Conservation (phyloP, 2,888 invertebrate genomes). For the Morpho helenor region DNA sequence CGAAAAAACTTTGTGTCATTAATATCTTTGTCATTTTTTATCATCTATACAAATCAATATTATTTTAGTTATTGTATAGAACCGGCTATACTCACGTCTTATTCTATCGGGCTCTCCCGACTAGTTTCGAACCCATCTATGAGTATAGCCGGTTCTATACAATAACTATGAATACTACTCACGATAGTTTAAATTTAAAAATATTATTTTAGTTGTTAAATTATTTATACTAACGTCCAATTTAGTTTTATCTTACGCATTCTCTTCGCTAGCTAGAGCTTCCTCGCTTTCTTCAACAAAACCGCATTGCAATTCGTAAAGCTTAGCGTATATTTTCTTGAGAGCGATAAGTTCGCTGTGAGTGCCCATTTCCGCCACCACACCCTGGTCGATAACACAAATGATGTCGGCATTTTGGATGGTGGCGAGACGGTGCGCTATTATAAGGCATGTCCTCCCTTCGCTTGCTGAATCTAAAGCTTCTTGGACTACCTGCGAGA, state of each 20-base stretch:
- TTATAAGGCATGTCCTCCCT: constrained; percentile 90
- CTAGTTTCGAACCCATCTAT: too few species aligned
- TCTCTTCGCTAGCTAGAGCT: constrained; percentile 21
- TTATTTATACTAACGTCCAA: too few species aligned
- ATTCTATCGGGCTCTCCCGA: too few species aligned
- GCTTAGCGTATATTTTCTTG: constrained; percentile 82
- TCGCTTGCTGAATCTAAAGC: constrained; percentile 89
- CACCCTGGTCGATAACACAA: constrained; percentile 88
- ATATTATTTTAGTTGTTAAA: too few species aligned
- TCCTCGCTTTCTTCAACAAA: constrained; percentile 53
- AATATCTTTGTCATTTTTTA: too few species aligned
- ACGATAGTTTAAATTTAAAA: too few species aligned
- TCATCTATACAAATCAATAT: too few species aligned
- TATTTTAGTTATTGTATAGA: too few species aligned
- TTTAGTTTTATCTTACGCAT: constrained; percentile 1
- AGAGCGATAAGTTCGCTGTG: constrained; percentile 85
- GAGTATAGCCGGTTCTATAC: too few species aligned
- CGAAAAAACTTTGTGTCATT: too few species aligned
- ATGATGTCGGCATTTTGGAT: constrained; percentile 91
- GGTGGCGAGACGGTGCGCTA: constrained; percentile 92
- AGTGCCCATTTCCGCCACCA: constrained; percentile 87
- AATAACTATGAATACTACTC: too few species aligned
- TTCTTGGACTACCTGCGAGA: constrained; percentile 86
- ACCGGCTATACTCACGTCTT: too few species aligned
- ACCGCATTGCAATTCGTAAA: constrained; percentile 81